Evolutionary conservation across 2,797 vertebrate species (phyloP).

Genomic region (Melanotaenia nigrans): DNA sequence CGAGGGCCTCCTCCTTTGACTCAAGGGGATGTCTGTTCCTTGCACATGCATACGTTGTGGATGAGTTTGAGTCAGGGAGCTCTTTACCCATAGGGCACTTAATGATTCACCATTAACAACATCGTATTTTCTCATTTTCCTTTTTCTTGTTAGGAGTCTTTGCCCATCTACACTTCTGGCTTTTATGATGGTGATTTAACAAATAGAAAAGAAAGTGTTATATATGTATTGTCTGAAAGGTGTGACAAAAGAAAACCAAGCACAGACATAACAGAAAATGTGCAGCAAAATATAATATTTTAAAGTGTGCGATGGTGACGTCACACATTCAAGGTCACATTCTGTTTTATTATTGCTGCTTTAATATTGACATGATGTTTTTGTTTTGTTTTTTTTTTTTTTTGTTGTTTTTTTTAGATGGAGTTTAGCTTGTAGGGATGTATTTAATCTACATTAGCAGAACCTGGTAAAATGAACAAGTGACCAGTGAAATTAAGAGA

Average conservation of each 20-base stretch:
- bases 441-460: not conserved
- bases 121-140: constrained; percentile 21
- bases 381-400: not conserved
- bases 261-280: not conserved
- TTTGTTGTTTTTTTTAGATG: too few species aligned
- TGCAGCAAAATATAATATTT: not conserved
- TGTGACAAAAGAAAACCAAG: not conserved
- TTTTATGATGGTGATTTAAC: constrained; percentile 27
- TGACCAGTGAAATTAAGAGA: not conserved
- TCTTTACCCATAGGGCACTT: constrained; percentile 62
- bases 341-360: constrained; percentile 2
- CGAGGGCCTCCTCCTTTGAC: constrained; percentile 41
- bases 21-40: constrained; percentile 57
- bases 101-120: constrained; percentile 69
- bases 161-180: constrained; percentile 41
- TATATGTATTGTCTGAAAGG: constrained; percentile 2
- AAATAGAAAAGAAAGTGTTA: not conserved
- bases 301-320: not conserved
- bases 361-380: not conserved
- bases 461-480: too few species aligned
- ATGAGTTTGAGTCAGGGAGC: constrained; percentile 65
- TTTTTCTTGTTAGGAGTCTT: constrained; percentile 36
- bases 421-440: not conserved
- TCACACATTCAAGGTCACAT: not conserved
- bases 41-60: constrained; percentile 49